Conservation (phyloP, 2,797 vertebrate species). For the Astyanax mexicanus region DNA sequence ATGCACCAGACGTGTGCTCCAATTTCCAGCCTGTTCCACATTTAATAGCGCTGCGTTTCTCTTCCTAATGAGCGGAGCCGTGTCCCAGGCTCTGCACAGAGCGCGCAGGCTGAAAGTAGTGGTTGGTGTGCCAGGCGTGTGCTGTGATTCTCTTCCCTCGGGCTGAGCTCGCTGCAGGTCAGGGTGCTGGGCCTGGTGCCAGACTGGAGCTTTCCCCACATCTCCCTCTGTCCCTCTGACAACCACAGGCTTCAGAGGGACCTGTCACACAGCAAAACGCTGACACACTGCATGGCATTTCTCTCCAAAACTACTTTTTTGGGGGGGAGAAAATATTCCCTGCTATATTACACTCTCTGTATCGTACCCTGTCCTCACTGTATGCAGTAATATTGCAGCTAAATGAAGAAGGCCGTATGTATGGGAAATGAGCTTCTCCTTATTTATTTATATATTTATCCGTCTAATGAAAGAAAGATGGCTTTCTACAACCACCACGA, state of each 20-base stretch:
- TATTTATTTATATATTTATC: conserved; percentile 29
- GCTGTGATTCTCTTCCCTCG: conserved; percentile 4
- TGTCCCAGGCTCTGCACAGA: conserved; percentile 6
- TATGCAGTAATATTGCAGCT: conserved; percentile 38
- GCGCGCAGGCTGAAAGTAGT: background rate
- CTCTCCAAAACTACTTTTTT: conserved; percentile 35
- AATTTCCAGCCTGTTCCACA: background rate
- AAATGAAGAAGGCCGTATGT: conserved; percentile 44
- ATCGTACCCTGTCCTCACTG: conserved; percentile 17
- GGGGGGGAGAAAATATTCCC: conserved; percentile 26
- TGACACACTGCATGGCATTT: conserved; percentile 44
- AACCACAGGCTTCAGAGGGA: conserved; percentile 41
- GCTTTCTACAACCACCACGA: conserved; percentile 39
- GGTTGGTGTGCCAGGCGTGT: conserved; percentile 7
- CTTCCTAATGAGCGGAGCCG: conserved; percentile 15
- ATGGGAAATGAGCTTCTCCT: conserved; percentile 34
- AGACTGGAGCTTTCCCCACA: conserved; percentile 19
- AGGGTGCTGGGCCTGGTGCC: conserved; percentile 32
- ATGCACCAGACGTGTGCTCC: background rate
- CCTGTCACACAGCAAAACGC: conserved; percentile 50
- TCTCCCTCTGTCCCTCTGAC: conserved; percentile 42
- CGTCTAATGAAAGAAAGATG: conserved; percentile 31
- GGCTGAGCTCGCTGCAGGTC: conserved; percentile 12
- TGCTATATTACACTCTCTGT: conserved; percentile 25
- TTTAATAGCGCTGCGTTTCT: background rate